Evolutionary conservation across 2,113 vertebrate species (phyloP).

Genomic region (Phalacrocorax brasilianus): DNA sequence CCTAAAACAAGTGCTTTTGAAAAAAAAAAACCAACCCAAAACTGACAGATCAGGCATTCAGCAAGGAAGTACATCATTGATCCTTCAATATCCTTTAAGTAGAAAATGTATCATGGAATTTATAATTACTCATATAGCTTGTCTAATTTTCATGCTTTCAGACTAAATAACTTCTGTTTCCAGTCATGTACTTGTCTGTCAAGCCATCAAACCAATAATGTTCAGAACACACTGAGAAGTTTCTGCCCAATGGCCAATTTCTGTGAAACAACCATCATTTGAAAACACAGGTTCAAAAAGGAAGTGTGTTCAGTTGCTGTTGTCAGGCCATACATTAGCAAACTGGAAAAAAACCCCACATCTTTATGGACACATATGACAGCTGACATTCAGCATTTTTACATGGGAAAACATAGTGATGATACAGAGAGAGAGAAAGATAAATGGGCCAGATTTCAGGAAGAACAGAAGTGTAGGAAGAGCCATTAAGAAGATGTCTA

Average conservation of each 20-base stretch:
- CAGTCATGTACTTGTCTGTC: neutral
- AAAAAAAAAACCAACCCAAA: neutral
- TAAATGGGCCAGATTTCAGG: neutral
- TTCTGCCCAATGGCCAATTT: neutral
- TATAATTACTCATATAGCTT: neutral
- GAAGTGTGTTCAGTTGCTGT: neutral
- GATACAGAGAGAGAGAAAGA: neutral
- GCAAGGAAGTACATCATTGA: neutral
- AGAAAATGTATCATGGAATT: neutral
- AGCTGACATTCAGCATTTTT: neutral
- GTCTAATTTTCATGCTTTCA: neutral
- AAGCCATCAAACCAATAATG: neutral
- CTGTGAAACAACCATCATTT: neutral
- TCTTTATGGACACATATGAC: neutral
- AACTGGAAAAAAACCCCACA: neutral
- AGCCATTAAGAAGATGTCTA: neutral
- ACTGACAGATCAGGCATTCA: neutral
- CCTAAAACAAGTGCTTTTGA: neutral
- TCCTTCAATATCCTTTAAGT: neutral
- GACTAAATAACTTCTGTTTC: neutral
- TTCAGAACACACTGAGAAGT: neutral
- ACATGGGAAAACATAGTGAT: fast-evolving
- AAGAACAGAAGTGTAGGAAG: neutral
- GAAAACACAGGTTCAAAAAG: neutral
- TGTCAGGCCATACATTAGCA: neutral